Conservation (phyloP, 2,888 invertebrate species). For the Epinotia ramella region DNA sequence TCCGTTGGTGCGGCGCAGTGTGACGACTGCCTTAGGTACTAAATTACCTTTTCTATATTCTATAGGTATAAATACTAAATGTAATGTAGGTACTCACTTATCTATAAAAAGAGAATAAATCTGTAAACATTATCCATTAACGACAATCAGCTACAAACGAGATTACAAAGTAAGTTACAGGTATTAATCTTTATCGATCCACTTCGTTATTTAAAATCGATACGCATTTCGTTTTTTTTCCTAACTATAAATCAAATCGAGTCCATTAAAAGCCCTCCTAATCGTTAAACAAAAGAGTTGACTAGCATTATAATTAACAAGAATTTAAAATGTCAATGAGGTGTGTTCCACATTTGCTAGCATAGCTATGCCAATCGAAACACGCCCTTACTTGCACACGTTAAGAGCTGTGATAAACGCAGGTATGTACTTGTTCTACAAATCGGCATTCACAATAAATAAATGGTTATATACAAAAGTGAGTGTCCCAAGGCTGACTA, state of each 20-base stretch:
- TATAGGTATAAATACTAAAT: background rate
- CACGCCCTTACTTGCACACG: conserved; percentile 53
- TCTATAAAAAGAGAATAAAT: background rate
- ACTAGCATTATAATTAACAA: conserved; percentile 54
- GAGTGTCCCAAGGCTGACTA: conserved; percentile 73
- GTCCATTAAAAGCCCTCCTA: conserved; percentile 27
- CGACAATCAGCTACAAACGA: background rate
- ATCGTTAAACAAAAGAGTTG: conserved; percentile 59
- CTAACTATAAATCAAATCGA: conserved; percentile 23
- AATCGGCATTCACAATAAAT: conserved; percentile 67
- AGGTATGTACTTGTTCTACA: conserved; percentile 57
- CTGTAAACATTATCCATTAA: background rate
- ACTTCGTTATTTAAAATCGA: conserved; percentile 23
- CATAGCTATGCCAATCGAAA: conserved; percentile 42
- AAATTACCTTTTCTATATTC: background rate
- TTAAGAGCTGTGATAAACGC: conserved; percentile 52
- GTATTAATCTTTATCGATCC: conserved; percentile 9
- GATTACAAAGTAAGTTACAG: conserved; percentile 2
- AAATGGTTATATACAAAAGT: conserved; percentile 66
- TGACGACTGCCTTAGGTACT: no score
- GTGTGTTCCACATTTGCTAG: conserved; percentile 10
- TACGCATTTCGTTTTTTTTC: conserved; percentile 2
- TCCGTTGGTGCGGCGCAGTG: no score
- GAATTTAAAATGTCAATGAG: conserved; percentile 65
- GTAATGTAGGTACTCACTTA: no score